These are phyloP conservation scores for Sesia apiformis DNA, from an alignment of 2,888 invertebrate genomes.

Conservation along the genomic window DNA sequence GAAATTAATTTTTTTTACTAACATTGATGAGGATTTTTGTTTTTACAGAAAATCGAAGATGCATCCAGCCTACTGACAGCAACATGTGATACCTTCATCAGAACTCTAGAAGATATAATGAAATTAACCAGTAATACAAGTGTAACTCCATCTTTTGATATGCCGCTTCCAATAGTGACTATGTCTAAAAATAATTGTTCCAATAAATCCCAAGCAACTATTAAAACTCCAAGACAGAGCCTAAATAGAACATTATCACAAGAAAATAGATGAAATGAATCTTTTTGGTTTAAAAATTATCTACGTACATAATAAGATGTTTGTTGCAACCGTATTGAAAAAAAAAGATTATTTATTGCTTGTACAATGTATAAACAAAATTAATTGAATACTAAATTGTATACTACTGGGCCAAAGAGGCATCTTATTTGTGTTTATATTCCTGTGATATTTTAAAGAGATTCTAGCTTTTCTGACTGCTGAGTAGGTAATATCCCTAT, in stretches of 20 bases:
- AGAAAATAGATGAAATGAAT: slow-evolving; percentile 56
- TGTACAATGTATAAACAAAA: too few species aligned
- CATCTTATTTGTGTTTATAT: too few species aligned
- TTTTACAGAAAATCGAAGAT: slow-evolving; percentile 80
- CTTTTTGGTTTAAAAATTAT: too few species aligned
- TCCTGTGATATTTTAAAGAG: too few species aligned
- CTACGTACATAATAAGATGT: too few species aligned
- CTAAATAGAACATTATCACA: slow-evolving; percentile 55
- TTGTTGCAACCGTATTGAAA: too few species aligned
- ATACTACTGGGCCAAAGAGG: too few species aligned
- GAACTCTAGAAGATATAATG: slow-evolving; percentile 87
- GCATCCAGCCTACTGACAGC: slow-evolving; percentile 82
- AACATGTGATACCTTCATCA: slow-evolving; percentile 89
- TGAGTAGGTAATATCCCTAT: too few species aligned
- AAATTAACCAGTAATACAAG: slow-evolving; percentile 62
- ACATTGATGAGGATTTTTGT: slow-evolving; percentile 1
- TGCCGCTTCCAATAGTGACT: slow-evolving; percentile 38
- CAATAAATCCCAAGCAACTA: slow-evolving; percentile 20
- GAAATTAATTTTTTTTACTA: too few species aligned
- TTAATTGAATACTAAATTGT: too few species aligned
- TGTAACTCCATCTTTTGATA: slow-evolving; percentile 37
- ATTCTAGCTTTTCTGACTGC: too few species aligned
- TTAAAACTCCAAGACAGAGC: slow-evolving; percentile 39
- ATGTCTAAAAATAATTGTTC: slow-evolving; percentile 20
- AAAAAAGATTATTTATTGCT: too few species aligned